Conservation (phyloP, 2,797 vertebrate species). For the Vespertilio murinus region DNA sequence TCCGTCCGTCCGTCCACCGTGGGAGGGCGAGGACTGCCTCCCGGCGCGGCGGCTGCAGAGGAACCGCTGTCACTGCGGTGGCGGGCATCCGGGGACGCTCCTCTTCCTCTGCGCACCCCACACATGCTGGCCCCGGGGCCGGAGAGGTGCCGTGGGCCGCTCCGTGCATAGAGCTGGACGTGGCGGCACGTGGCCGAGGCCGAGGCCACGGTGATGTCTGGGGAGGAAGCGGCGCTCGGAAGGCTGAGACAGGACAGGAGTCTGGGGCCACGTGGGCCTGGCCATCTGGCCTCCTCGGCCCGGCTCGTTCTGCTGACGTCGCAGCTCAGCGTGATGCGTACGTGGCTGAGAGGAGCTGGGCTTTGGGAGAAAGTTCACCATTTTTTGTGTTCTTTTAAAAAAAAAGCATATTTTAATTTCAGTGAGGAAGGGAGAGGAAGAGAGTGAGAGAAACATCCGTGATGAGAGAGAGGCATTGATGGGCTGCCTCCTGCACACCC, state of each 20-base stretch:
- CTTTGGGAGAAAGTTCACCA: not conserved
- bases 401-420: too few species aligned
- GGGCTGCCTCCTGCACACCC: too few species aligned
- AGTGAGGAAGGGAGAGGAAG: too few species aligned
- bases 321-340: too few species aligned
- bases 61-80: not conserved
- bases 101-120: too few species aligned
- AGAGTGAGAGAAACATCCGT: too few species aligned
- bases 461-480: too few species aligned
- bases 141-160: not conserved
- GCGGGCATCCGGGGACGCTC: rapidly evolving
- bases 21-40: too few species aligned
- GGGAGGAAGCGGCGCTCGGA: not conserved
- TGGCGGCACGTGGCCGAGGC: not conserved
- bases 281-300: not conserved
- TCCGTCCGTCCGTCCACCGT: too few species aligned
- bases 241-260: not conserved
- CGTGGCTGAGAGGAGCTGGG: not conserved
- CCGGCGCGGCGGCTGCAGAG: too few species aligned
- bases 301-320: not conserved
- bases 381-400: too few species aligned
- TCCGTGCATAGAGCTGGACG: not conserved
- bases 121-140: not conserved
- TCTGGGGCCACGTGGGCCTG: not conserved
- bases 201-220: not conserved